Conservation (phyloP, 2,888 invertebrate genomes). For the Tinea semifulvella region DNA sequence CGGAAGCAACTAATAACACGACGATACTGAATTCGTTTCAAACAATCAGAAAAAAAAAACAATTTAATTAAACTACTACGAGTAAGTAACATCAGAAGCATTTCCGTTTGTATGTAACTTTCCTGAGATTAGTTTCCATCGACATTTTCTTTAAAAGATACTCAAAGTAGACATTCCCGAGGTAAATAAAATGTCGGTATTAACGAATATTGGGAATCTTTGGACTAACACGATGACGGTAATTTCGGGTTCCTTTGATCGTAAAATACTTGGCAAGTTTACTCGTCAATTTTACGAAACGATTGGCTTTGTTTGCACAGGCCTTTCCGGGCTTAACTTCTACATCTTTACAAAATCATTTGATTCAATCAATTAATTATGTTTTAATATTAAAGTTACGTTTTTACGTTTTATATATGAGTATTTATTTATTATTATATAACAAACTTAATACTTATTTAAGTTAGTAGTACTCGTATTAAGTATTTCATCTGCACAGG, state of each 20-base stretch:
- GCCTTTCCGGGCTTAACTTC: constrained; percentile 31
- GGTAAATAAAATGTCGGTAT: constrained; percentile 47
- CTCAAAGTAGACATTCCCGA: constrained; percentile 53
- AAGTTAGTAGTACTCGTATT: too few species aligned
- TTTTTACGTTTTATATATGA: neutral
- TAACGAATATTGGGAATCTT: constrained; percentile 29
- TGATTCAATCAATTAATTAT: neutral
- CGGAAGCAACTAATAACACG: neutral
- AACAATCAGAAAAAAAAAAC: constrained; percentile 8
- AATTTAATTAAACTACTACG: constrained; percentile 42
- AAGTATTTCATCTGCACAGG: too few species aligned
- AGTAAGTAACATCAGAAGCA: constrained; percentile 23
- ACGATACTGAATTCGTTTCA: constrained; percentile 13
- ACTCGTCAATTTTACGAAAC: constrained; percentile 39
- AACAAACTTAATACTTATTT: constrained; percentile 1
- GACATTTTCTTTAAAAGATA: constrained; percentile 26
- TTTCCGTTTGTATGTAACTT: constrained; percentile 24
- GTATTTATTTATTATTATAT: too few species aligned
- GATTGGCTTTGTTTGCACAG: constrained; percentile 33
- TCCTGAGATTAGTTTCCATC: constrained; percentile 46
- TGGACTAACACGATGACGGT: constrained; percentile 28
- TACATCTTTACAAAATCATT: constrained; percentile 5
- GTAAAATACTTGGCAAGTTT: constrained; percentile 37
- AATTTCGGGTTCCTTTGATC: constrained; percentile 43
- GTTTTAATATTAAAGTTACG: neutral